Evolutionary conservation across 35 echinoderm and acorn worm species (phyloP).

Genomic region (Nesometra sesokonis): DNA sequence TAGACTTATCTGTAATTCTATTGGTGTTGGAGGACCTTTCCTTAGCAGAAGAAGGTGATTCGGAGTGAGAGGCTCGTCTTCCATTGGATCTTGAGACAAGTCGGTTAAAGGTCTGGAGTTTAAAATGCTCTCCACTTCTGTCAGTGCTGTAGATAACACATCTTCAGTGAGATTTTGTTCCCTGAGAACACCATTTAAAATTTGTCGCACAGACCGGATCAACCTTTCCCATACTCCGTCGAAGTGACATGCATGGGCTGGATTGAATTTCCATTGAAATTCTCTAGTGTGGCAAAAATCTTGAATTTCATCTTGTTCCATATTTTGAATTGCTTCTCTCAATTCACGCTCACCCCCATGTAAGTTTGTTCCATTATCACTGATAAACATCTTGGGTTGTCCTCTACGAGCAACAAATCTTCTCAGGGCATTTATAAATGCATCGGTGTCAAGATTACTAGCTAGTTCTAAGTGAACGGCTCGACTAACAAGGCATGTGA

Average conservation of each 20-base stretch:
- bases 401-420: constrained; percentile 8
- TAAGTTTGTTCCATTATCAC: constrained; percentile 11
- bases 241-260: constrained; percentile 19
- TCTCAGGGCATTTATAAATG: constrained; percentile 10
- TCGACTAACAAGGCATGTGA: no score
- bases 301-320: neutral
- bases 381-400: neutral
- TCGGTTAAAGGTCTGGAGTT: constrained; percentile 13
- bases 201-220: constrained; percentile 4
- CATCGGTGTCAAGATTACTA: neutral
- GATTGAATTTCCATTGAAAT: constrained; percentile 24
- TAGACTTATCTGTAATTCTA: constrained; percentile 2
- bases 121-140: constrained; percentile 34
- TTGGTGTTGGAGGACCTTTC: neutral
- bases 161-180: constrained; percentile 20
- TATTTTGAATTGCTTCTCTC: neutral
- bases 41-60: constrained; percentile 31
- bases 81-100: neutral
- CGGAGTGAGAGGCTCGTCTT: constrained; percentile 26
- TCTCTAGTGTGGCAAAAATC: neutral
- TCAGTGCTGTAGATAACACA: constrained; percentile 24
- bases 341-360: neutral
- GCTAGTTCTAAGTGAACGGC: constrained; percentile 2
- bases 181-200: neutral
- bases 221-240: constrained; percentile 17